Evolutionary conservation across 2,888 invertebrate genomes (phyloP).

Genomic region (Seladonia tumulorum): DNA sequence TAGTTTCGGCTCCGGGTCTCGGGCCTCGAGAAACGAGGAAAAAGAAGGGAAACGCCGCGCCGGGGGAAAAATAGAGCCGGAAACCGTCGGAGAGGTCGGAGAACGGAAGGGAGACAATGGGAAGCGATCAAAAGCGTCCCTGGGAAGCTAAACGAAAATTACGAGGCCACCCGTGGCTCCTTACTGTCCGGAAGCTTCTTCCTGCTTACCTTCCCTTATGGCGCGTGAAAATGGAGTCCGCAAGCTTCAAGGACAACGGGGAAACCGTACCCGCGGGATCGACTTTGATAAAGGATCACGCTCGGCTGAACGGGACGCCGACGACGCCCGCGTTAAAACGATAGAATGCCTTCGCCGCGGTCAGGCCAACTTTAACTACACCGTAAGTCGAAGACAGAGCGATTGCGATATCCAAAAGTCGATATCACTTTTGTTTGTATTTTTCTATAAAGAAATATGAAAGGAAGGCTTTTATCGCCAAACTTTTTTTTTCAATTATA

Average conservation of each 20-base stretch:
- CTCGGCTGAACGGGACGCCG: neutral
- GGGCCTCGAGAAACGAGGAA: neutral
- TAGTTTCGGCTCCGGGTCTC: slow-evolving; percentile 30
- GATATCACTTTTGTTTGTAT: no score
- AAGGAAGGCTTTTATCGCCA: no score
- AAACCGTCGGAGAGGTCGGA: neutral
- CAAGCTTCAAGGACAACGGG: slow-evolving; percentile 56
- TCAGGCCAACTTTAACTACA: neutral
- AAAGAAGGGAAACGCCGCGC: neutral
- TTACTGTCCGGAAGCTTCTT: slow-evolving; percentile 43
- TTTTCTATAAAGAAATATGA: no score
- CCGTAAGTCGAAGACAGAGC: neutral
- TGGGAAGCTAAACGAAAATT: slow-evolving; percentile 58
- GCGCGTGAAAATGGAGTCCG: slow-evolving; percentile 47
- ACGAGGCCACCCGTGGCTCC: slow-evolving; percentile 57
- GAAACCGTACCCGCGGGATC: slow-evolving; percentile 55
- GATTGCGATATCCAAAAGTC: no score
- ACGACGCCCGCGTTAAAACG: slow-evolving; percentile 51
- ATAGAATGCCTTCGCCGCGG: slow-evolving; percentile 43
- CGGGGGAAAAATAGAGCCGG: slow-evolving; percentile 20
- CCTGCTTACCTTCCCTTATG: slow-evolving; percentile 30
- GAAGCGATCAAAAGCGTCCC: slow-evolving; percentile 55
- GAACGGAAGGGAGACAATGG: slow-evolving; percentile 43
- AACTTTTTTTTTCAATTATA: no score
- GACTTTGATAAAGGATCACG: slow-evolving; percentile 22